Conservation (phyloP, 1,140 invertebrate species). For the Drosophila neocordata region DNA sequence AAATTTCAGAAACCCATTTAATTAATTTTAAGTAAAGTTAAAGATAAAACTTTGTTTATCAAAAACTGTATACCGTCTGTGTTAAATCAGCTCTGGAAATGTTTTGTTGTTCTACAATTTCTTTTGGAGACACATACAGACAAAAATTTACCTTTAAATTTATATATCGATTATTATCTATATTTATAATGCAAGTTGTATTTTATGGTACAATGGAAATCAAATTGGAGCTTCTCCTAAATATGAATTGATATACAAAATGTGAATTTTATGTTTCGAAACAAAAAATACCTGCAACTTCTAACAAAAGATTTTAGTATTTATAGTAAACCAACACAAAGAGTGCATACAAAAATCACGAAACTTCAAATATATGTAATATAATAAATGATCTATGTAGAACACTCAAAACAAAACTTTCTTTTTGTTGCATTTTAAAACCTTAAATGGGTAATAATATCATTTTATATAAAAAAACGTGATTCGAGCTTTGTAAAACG, state of each 20-base stretch:
- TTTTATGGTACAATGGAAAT: conserved; percentile 48
- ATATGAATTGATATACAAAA: conserved; percentile 24
- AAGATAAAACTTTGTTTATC: conserved; percentile 71
- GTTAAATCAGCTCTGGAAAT: conserved; percentile 78
- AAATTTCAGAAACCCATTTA: conserved; percentile 48
- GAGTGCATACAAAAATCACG: conserved; percentile 29
- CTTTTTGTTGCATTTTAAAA: not conserved
- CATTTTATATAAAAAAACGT: too few relatives aligned
- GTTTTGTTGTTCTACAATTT: conserved; percentile 57
- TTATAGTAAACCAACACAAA: conserved; percentile 66
- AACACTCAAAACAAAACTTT: conserved; percentile 27
- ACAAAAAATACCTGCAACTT: conserved; percentile 56
- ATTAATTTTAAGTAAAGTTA: conserved; percentile 72
- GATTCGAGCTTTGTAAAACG: too few relatives aligned
- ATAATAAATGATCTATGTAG: conserved; percentile 56
- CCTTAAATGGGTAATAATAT: too few relatives aligned
- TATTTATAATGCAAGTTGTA: conserved; percentile 37
- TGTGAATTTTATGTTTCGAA: conserved; percentile 44
- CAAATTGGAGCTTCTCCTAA: conserved; percentile 44
- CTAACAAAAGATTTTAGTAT: conserved; percentile 70
- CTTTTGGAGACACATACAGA: conserved; percentile 48
- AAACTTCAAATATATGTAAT: conserved; percentile 57
- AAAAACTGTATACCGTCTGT: conserved; percentile 75
- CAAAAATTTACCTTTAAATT: conserved; percentile 49
- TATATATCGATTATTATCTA: conserved; percentile 49